A percentile compares a stretch with the other conserved stretches of the same genome.
Evolutionary conservation across 2,113 vertebrate genomes (phyloP).

Genomic region (Ardeotis arabs): DNA sequence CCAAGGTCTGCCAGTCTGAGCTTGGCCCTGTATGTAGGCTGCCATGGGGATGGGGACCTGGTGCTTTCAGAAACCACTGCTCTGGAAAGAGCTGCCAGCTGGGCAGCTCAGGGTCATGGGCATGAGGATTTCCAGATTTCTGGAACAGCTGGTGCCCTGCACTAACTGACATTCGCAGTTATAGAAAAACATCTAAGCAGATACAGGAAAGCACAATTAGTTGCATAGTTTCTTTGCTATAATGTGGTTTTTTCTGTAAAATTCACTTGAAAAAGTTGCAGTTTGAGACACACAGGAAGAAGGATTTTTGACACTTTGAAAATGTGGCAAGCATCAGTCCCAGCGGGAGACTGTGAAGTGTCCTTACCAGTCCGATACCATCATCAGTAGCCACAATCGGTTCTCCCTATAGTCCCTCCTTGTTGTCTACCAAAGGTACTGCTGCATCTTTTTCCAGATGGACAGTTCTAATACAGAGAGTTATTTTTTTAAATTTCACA

Average conservation of each 20-base stretch:
- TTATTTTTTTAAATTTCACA: background rate
- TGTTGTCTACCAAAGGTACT: background rate
- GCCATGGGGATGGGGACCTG: background rate
- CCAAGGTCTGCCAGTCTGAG: background rate
- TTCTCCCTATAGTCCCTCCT: background rate
- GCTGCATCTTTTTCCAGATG: background rate
- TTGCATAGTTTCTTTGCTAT: background rate
- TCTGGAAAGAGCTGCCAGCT: background rate
- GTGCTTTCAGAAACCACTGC: background rate
- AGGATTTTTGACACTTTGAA: background rate
- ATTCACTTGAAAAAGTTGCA: background rate
- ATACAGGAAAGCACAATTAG: background rate
- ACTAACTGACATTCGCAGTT: background rate
- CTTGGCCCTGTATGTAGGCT: background rate
- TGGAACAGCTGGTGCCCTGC: constrained; percentile 15
- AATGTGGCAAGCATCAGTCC: background rate
- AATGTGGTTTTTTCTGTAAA: background rate
- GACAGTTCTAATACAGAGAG: background rate
- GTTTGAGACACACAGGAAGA: background rate
- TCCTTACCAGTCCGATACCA: background rate
- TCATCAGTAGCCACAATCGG: background rate
- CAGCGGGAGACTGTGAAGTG: background rate
- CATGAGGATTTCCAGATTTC: background rate
- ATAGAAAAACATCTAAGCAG: background rate
- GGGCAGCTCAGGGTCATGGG: background rate